phyloP scores from a whole-genome alignment of 2,113 vertebrate genomes.

The Bolborhynchus lineola region DNA sequence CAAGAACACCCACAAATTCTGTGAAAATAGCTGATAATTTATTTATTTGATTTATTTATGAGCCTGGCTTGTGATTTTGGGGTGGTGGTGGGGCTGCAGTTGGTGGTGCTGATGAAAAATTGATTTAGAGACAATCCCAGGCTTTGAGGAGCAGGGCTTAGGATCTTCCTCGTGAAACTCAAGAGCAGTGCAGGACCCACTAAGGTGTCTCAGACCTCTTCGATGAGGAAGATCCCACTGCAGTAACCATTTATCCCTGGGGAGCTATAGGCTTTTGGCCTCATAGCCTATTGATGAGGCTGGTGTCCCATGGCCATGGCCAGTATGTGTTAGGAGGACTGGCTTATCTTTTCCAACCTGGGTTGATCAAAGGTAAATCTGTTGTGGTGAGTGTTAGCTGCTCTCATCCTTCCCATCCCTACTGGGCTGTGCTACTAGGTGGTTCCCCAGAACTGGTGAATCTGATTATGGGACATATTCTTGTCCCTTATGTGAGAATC shows the following conservation, averaged over 20 bases:
- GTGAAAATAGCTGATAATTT: constrained; percentile 6
- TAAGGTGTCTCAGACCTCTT: background rate
- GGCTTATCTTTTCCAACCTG: background rate
- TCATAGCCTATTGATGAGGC: background rate
- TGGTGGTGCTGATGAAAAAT: background rate
- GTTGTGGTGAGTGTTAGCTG: background rate
- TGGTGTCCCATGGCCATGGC: background rate
- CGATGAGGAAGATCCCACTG: background rate
- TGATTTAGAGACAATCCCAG: background rate
- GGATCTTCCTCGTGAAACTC: background rate
- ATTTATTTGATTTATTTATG: constrained; percentile 35
- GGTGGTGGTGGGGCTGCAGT: background rate
- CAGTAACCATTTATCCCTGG: background rate
- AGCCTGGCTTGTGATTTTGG: background rate
- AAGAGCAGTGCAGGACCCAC: background rate
- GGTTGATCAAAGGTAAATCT: background rate
- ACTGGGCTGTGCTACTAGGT: background rate
- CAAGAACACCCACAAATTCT: constrained; percentile 12
- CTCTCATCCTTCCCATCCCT: background rate
- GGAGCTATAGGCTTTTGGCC: background rate
- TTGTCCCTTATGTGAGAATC: background rate
- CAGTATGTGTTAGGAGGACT: background rate
- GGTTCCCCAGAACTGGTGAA: background rate
- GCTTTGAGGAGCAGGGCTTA: background rate
- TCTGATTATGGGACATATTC: background rate